Percentiles rank a stretch among this genome's conserved stretches.
Evolutionary conservation across 2,888 invertebrate genomes (phyloP).

Genomic region (Tetragonula carbonaria): DNA sequence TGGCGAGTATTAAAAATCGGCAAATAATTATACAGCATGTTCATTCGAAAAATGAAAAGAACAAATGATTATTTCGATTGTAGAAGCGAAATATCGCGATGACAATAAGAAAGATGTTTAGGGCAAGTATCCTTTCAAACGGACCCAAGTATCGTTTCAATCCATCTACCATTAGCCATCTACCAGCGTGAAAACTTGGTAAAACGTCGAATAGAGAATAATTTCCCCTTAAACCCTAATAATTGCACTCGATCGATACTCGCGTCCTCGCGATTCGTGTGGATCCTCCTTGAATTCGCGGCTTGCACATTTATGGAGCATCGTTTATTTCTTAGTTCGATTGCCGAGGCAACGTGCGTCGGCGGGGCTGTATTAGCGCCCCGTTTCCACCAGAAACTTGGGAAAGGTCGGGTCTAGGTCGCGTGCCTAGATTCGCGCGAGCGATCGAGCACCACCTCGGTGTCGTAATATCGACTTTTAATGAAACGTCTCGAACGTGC

Average conservation of each 20-base stretch:
- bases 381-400: conserved; percentile 53
- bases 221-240: neutral
- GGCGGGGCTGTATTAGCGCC: conserved; percentile 38
- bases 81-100: too few species aligned
- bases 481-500: conserved; percentile 47
- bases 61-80: too few species aligned
- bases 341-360: conserved; percentile 21
- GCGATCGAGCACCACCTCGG: conserved; percentile 44
- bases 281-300: neutral
- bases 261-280: conserved; percentile 12
- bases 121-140: too few species aligned
- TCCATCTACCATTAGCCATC: too few species aligned
- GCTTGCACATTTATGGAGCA: neutral
- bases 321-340: conserved; percentile 44
- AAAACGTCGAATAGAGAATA: too few species aligned
- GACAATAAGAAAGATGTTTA: too few species aligned
- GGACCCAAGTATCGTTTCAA: too few species aligned
- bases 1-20: too few species aligned
- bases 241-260: conserved; percentile 22
- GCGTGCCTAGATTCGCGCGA: conserved; percentile 60
- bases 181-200: too few species aligned
- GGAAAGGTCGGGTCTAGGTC: conserved; percentile 73
- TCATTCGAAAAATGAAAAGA: too few species aligned
- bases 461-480: conserved; percentile 55
- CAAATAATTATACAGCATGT: too few species aligned